Base-by-base conservation (phyloP, 2,797 vertebrate species). In the Acanthurus tractus region DNA sequence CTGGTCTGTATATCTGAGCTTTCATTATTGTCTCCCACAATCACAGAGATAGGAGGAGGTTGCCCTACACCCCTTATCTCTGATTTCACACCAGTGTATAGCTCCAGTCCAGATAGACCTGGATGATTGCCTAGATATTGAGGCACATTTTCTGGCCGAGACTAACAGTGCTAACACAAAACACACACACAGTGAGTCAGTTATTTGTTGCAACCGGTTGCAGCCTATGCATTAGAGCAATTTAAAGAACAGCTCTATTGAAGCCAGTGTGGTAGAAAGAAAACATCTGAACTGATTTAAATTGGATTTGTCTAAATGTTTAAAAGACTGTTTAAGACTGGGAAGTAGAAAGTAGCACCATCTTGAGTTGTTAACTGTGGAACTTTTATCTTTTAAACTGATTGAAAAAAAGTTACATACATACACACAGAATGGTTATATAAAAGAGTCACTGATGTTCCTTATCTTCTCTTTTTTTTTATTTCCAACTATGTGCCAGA, bases 41-140 rank as follows among this genome's bases (percentile, higher is more conserved):
- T 56, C 48, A 63, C 15, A 55, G 8, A 67, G 63, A 76, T 50
- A 76, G 66, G 20, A 17, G 5, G 23, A 76, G 25, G 61, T 57
- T 66, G 54, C 63, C 56, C 52, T 69, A 42, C 42, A 77, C 55
- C 20, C 17, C 58, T 83, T 75, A 85, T 86, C 74, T 82, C 53
- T 62, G 52, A 88, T 85, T 85, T 62, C 79, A 86, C 64, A 70
- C 46, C 56, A 57, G 64, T 14, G 44, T 69, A 76, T 40, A 49
- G 65, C 76, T 79, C 29, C 54, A 74, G 66, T 66, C 54, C 78
- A 85, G 62, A 82, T 57, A 64, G 63, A 84, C 25, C 25, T n/a
- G 4, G 38, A 65, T 80, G 58, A 77, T 77, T 77, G 23, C 74
- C 63, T 38, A 58, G 63, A 80, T 84, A 84, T 12, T 0, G 2